These are phyloP conservation scores for Sarcophaga bullata DNA, from an alignment of 1,140 invertebrate species.

Conservation along the genomic window DNA sequence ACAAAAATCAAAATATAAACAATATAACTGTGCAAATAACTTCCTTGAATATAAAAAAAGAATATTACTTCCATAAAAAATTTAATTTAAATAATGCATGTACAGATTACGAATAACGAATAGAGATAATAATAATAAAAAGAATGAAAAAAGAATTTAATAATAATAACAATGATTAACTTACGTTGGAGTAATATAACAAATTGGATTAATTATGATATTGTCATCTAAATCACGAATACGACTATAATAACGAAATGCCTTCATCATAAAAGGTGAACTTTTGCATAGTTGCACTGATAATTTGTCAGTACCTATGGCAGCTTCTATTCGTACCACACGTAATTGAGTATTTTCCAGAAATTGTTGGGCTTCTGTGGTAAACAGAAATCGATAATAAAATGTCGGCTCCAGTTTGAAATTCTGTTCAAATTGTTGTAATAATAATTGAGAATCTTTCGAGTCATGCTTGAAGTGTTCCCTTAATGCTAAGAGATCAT, in stretches of 20 bases:
- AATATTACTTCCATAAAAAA: constrained; percentile 14
- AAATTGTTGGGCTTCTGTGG: constrained; percentile 60
- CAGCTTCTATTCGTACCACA: constrained; percentile 56
- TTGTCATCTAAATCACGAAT: constrained; percentile 62
- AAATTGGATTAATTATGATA: constrained; percentile 60
- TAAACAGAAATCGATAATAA: constrained; percentile 59
- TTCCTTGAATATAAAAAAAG: not conserved
- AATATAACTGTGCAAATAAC: constrained; percentile 10
- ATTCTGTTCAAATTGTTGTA: constrained; percentile 52
- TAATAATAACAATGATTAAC: constrained; percentile 47
- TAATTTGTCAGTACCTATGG: constrained; percentile 61
- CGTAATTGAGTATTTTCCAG: constrained; percentile 62
- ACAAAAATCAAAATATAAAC: not conserved
- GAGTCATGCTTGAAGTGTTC: not conserved
- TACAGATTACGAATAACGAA: constrained; percentile 19
- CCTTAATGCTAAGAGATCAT: constrained; percentile 52
- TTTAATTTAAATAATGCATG: not conserved
- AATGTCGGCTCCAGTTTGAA: constrained; percentile 57
- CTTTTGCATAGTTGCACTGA: constrained; percentile 55
- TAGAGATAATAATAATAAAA: constrained; percentile 36
- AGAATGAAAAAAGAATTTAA: too few relatives aligned
- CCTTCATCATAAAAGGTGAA: constrained; percentile 50
- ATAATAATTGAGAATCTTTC: not conserved
- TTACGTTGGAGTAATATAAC: constrained; percentile 65
- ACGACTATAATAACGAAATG: constrained; percentile 61